Conservation (phyloP, 2,797 vertebrate genomes). For the Zenarchopterus dispar region DNA sequence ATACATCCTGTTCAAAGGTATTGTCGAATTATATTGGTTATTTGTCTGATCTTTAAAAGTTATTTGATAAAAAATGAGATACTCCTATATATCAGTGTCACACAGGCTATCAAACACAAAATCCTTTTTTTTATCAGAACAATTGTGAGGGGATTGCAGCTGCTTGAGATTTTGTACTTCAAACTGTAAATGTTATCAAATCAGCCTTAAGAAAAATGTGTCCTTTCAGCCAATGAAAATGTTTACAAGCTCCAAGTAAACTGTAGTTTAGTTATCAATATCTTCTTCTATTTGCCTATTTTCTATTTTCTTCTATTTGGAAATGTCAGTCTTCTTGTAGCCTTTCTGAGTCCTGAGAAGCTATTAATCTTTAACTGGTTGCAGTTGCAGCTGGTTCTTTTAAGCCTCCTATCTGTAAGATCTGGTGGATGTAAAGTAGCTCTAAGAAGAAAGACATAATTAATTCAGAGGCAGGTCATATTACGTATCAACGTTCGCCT, state of each 20-base stretch:
- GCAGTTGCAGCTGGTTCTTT: constrained; percentile 70
- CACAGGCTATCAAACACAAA: constrained; percentile 38
- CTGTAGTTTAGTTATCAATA: background rate
- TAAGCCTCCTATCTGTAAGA: constrained; percentile 68
- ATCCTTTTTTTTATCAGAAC: constrained; percentile 46
- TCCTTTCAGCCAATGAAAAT: no score
- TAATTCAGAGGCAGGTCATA: no score
- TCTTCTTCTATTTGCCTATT: background rate
- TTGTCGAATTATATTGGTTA: constrained; percentile 38
- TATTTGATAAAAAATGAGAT: constrained; percentile 19
- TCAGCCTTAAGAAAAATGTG: no score
- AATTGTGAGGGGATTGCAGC: constrained; percentile 28
- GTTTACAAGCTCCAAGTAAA: no score
- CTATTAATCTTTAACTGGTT: constrained; percentile 83
- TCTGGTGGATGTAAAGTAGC: no score
- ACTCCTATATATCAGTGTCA: constrained; percentile 12
- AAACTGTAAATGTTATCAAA: background rate
- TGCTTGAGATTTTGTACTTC: constrained; percentile 24
- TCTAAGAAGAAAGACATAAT: no score
- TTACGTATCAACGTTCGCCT: no score
- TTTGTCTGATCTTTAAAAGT: constrained; percentile 29
- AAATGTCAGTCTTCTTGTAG: constrained; percentile 31
- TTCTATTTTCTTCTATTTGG: background rate
- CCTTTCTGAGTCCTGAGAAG: constrained; percentile 53
- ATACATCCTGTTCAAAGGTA: constrained; percentile 28